These are phyloP conservation scores for Drosophila multiciliata DNA, from an alignment of 2,888 invertebrate genomes.

Conservation along the genomic window DNA sequence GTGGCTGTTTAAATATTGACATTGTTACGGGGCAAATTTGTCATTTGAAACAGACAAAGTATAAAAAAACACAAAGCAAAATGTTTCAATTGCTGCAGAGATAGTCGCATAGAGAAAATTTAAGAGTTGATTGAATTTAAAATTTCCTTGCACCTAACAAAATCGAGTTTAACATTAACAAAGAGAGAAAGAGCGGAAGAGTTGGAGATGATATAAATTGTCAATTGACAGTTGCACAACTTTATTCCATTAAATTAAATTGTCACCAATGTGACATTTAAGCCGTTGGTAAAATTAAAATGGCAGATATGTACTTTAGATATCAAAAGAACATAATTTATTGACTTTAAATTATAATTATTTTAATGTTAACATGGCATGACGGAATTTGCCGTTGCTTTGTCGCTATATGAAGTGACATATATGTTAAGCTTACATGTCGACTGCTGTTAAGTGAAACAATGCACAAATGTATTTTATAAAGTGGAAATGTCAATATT, in stretches of 20 bases:
- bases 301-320: background rate
- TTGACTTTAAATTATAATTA: background rate
- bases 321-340: too few relatives aligned
- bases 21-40: background rate
- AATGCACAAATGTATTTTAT: background rate
- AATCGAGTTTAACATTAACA: background rate
- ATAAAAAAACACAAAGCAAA: background rate
- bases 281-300: background rate
- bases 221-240: background rate
- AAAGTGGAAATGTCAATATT: background rate
- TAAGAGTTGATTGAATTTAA: background rate
- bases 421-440: background rate
- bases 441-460: background rate
- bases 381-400: background rate
- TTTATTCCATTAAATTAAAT: background rate
- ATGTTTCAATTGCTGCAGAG: background rate
- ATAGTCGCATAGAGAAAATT: background rate
- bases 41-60: background rate
- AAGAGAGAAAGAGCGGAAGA: background rate
- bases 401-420: background rate
- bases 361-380: background rate
- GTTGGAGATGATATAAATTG: background rate
- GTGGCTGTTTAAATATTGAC: conserved; percentile 2
- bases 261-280: background rate
- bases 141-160: background rate